These are phyloP conservation scores for Mesembrinibis cayennensis DNA, from an alignment of 2,113 vertebrate species.

Conservation along the genomic window DNA sequence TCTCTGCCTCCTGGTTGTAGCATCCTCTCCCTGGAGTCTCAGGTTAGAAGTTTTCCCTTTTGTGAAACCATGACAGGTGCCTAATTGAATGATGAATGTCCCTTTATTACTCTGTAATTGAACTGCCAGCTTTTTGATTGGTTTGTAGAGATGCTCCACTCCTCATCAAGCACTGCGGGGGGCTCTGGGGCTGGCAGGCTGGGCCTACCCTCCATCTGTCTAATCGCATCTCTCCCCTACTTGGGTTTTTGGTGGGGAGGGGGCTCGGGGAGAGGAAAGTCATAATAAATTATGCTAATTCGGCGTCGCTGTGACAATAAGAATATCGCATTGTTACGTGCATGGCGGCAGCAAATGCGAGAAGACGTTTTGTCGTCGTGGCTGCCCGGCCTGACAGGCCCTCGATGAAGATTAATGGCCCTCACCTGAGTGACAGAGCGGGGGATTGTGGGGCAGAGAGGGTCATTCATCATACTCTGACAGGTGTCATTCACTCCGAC, in stretches of 20 bases:
- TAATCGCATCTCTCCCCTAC: constrained; percentile 79
- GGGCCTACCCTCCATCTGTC: constrained; percentile 94
- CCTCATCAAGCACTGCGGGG: constrained; percentile 80
- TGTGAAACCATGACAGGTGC: constrained; percentile 95
- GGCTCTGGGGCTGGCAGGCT: constrained; percentile 81
- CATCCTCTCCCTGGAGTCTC: constrained; percentile 80
- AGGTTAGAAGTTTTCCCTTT: constrained; percentile 87
- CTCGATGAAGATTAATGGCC: constrained; percentile 98
- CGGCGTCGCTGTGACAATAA: constrained; percentile 71
- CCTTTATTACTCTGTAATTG: constrained; percentile 98
- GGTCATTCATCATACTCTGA: constrained; percentile 99
- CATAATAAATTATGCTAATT: constrained; percentile 94
- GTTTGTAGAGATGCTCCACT: constrained; percentile 75
- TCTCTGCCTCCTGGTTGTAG: constrained; percentile 76
- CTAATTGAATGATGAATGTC: constrained; percentile 99
- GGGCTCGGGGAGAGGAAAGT: constrained; percentile 66
- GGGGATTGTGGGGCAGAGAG: constrained; percentile 91
- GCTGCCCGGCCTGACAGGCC: constrained; percentile 88
- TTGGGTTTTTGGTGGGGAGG: constrained; percentile 70
- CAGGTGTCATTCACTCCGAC: constrained; percentile 97
- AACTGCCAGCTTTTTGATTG: constrained; percentile 90
- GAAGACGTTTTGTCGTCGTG: constrained; percentile 70
- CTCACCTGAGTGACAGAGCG: constrained; percentile 96
- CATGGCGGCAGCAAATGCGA: constrained; percentile 59
- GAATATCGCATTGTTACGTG: constrained; percentile 72